Conservation (phyloP, 1,140 invertebrate genomes). For the Neotoxoptera formosana region DNA sequence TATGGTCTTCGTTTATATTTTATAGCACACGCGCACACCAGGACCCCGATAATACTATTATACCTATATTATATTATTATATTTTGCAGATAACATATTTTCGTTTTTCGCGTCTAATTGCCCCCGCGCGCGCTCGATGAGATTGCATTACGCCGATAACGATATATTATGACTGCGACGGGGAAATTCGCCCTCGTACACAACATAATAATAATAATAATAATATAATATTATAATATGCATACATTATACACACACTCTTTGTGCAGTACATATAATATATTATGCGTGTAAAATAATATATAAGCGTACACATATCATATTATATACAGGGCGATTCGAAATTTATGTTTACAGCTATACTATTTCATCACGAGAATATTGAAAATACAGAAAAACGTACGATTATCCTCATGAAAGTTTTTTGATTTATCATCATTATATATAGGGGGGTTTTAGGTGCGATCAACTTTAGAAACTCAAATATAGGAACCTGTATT, state of each 20-base stretch:
- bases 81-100: not conserved
- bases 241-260: not conserved
- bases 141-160: not conserved
- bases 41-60: not conserved
- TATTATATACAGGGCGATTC: no score
- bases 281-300: not conserved
- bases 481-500: no score
- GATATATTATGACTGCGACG: not conserved
- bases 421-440: no score
- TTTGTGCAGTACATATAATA: not conserved
- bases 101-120: constrained; percentile 21
- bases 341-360: no score
- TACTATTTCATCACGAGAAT: no score
- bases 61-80: no score
- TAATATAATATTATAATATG: not conserved
- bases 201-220: not conserved
- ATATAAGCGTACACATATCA: not conserved
- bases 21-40: not conserved
- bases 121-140: not conserved
- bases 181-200: not conserved
- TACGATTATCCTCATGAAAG: no score
- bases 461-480: no score
- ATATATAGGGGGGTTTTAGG: no score
- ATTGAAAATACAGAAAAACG: no score
- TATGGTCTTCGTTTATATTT: not conserved